Conservation (phyloP, 2,797 vertebrate species). For the Danio aesculapii region DNA sequence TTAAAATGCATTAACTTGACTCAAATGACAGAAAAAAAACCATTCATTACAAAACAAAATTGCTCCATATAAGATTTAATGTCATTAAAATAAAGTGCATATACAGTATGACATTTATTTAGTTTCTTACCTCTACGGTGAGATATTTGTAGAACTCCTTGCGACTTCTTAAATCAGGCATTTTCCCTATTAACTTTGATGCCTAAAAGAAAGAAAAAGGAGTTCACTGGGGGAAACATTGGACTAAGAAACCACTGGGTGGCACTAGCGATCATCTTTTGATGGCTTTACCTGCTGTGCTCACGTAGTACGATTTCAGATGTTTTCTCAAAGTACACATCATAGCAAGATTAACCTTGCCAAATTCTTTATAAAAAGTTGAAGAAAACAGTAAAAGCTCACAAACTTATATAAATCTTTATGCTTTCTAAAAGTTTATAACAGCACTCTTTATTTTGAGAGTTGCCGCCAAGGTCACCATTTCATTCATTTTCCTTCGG, state of each 20-base stretch:
- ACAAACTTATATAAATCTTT: conserved; percentile 13
- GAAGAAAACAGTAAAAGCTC: neutral
- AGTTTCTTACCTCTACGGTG: conserved; percentile 81
- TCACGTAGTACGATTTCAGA: too few relatives aligned
- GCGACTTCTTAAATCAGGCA: conserved; percentile 72
- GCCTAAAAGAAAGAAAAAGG: conserved; percentile 22
- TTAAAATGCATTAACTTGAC: too few relatives aligned
- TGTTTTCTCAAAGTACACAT: conserved; percentile 3
- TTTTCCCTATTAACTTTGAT: conserved; percentile 54
- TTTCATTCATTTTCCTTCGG: neutral
- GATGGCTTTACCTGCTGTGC: neutral
- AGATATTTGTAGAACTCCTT: conserved; percentile 70
- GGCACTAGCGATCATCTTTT: conserved; percentile 50
- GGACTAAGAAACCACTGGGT: conserved; percentile 60
- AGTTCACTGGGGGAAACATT: neutral
- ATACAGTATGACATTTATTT: neutral
- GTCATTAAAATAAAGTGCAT: neutral
- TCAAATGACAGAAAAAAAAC: too few relatives aligned
- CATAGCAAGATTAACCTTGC: neutral
- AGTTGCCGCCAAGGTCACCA: neutral
- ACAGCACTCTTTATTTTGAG: conserved; percentile 1
- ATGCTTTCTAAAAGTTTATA: neutral
- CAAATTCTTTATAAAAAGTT: neutral
- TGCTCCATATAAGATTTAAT: neutral
- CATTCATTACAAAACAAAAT: too few relatives aligned